A percentile compares a stretch with the other conserved stretches of the same genome.
Conservation (phyloP, 2,888 invertebrate species). For the Rhamnusium bicolor region DNA sequence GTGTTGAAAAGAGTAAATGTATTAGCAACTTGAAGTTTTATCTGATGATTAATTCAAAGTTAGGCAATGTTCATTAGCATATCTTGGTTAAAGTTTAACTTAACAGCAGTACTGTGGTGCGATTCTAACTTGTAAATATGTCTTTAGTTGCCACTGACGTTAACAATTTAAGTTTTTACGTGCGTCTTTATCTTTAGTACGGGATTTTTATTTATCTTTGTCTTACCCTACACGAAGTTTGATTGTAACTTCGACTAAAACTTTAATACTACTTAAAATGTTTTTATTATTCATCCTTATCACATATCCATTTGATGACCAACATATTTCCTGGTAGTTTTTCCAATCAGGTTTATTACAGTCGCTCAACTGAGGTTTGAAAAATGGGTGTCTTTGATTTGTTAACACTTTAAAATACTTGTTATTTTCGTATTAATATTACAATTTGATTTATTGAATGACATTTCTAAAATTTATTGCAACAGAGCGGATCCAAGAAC, state of each 20-base stretch:
- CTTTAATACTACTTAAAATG: constrained; percentile 13
- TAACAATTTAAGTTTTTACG: constrained; percentile 32
- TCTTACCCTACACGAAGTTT: constrained; percentile 22
- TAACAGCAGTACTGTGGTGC: constrained; percentile 28
- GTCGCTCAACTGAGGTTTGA: no score
- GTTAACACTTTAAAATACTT: no score
- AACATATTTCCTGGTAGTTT: not conserved
- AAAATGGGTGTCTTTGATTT: no score
- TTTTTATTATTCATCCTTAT: constrained; percentile 30
- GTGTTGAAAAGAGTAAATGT: constrained; percentile 19
- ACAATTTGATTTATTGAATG: no score
- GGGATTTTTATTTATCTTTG: constrained; percentile 32
- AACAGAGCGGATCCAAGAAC: no score
- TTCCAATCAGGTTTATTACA: not conserved
- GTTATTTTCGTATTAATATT: no score
- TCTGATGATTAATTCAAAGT: constrained; percentile 28
- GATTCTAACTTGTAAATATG: constrained; percentile 31
- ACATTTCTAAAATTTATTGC: no score
- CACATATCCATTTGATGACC: not conserved
- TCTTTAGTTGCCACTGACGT: constrained; percentile 29
- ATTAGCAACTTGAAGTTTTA: constrained; percentile 26
- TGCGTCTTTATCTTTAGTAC: constrained; percentile 10
- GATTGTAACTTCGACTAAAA: constrained; percentile 20
- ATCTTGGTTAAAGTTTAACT: constrained; percentile 29
- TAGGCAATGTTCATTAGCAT: constrained; percentile 31